Base-by-base conservation (phyloP, 2,888 invertebrate species). In the Gibbula magus region DNA sequence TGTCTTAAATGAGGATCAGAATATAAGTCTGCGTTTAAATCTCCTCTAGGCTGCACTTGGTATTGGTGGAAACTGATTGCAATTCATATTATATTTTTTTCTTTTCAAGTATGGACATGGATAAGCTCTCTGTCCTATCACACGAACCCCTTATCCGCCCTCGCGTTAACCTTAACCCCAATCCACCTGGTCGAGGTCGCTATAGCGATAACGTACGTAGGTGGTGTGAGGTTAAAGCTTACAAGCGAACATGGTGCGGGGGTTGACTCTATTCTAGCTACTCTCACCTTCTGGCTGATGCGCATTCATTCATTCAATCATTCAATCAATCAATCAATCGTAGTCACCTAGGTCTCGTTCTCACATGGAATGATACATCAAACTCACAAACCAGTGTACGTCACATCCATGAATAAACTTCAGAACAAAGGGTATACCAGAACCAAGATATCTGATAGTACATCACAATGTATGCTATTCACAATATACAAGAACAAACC, bases 101-200 rank as follows among this genome's bases (percentile, higher is more conserved):
- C 51, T 51, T 74, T 74, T 74, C 52, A 74, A 51, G 74, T 74
- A 54, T 75, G 54, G 54, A 35, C 54, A 67, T 67, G 18, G 32
- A 75, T 54, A 32, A 35, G 35, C 25, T 32, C 75, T 54, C 75
- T 53, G 54, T 75, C 75, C 75, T 75, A 54, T 54, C 53, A 74
- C 51, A 25, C 20, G 54, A 61, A 29, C 20, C 70, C 70, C 70
- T 35, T 35, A 70, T 70, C 70, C 70, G 35, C 29, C 16, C 20
- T 35, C 20, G 39, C 32, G 70, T 70, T 56, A 20, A 56, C 22
- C 70, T 61, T 70, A 70, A 70, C 35, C 70, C 70, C 70, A 35
- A 35, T 70, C 70, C 70, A 70, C 70, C 70, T 35, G n/a, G 35
- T 20, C 39, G 22, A 56, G n/a, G n/a, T n/a, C n/a, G 25, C 20